Conservation (phyloP, 2,797 vertebrate species). For the Onychomys arenicola region DNA sequence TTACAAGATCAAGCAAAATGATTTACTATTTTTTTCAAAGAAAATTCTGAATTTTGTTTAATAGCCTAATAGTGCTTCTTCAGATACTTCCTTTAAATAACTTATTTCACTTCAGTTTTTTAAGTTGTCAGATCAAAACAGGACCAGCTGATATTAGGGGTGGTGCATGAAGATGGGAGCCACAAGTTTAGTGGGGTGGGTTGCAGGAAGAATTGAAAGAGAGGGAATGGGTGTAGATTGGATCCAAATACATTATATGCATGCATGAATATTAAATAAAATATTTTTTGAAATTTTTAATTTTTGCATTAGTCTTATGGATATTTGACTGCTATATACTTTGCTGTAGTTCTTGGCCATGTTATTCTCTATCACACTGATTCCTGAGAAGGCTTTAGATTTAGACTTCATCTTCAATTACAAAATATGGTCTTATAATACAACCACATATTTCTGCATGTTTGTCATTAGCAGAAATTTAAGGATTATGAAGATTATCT, state of each 20-base stretch:
- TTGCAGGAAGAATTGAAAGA: neutral
- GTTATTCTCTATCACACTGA: neutral
- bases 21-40: neutral
- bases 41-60: neutral
- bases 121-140: neutral
- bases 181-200: neutral
- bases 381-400: neutral
- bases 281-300: neutral
- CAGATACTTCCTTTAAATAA: neutral
- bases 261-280: neutral
- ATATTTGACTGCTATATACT: neutral
- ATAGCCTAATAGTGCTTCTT: neutral
- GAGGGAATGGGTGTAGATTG: neutral
- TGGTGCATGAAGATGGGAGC: neutral
- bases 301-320: neutral
- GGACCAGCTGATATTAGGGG: neutral
- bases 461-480: conserved; percentile 84
- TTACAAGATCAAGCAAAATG: neutral
- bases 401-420: conserved; percentile 1
- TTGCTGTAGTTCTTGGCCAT: neutral
- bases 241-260: neutral
- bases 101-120: neutral
- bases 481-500: conserved; percentile 84
- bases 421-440: conserved; percentile 68
- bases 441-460: conserved; percentile 81